Base-by-base conservation (phyloP, 2,113 vertebrate species). In the Cyprichromis sp. region DNA sequence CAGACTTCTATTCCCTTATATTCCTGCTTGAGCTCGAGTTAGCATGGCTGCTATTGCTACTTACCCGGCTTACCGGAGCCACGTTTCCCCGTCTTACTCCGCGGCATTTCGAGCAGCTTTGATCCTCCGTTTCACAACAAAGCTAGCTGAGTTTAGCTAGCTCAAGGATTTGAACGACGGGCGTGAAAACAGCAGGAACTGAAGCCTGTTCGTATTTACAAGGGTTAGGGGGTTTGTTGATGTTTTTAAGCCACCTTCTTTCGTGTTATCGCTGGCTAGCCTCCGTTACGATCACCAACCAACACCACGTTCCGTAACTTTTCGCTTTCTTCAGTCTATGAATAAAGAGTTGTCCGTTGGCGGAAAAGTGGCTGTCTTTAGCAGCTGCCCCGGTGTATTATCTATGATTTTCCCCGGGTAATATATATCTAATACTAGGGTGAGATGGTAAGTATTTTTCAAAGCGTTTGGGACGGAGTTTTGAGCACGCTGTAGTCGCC, bases 71-170 rank as follows among this genome's bases (percentile, higher is more conserved):
- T 96, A 29, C 89, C 87, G 66, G 94, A 93, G 85, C 94, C 94
- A 88, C 96, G 96, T 93, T 97, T 97, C 85, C 97, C 96, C 73
- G 95, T 96, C 89, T 95, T 97, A 89, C 81, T 96, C 92, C 96
- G 94, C 53, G 96, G 97, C 97, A 97, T 97, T 47, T 76, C 76
- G 89, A 82, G 82, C 59, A 76, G 59, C 71, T 85, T 24, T 24
- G 86, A 42, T 86, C 81, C 83, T 59, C 80, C 61, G 8, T 16
- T 53, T 85, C 84, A 85, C 87, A 93, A 80, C 86, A 87, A 16
- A 73, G 89, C 88, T 91, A 90, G 87, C 90, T 3, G 17, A 10
- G 14, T 40, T 57, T 68, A 78, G 85, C 91, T 86, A 45, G 55
- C 82, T 24, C 13, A 4, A 31, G 6, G 38, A 5, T 59, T 19